Conservation (phyloP, 2,888 invertebrate species). For the Cerceris ruficornis region DNA sequence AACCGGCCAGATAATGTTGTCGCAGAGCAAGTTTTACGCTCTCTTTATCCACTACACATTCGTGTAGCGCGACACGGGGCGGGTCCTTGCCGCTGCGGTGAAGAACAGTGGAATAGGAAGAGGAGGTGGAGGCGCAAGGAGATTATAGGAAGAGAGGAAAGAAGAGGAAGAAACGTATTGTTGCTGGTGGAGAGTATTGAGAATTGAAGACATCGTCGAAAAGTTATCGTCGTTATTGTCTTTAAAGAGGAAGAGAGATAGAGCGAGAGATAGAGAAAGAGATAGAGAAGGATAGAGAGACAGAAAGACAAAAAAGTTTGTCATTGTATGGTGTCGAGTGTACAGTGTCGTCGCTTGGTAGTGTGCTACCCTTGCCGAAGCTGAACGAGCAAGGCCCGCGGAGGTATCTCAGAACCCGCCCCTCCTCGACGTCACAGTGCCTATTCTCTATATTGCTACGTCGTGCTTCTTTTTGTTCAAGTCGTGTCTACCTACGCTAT, state of each 20-base stretch:
- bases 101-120: conserved; percentile 48
- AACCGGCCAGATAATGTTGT: conserved; percentile 75
- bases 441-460: conserved; percentile 65
- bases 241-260: conserved; percentile 1
- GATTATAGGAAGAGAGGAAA: conserved; percentile 23
- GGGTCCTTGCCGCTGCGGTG: conserved; percentile 74
- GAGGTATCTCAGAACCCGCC: conserved; percentile 69
- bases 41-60: conserved; percentile 80
- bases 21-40: conserved; percentile 80
- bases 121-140: conserved; percentile 30
- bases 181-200: conserved; percentile 7
- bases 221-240: conserved; percentile 18
- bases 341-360: conserved; percentile 61
- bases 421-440: conserved; percentile 69
- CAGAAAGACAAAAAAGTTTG: conserved; percentile 19
- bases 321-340: conserved; percentile 57
- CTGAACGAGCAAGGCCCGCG: conserved; percentile 65
- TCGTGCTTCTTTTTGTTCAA: conserved; percentile 63
- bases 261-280: neutral
- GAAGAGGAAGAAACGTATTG: conserved; percentile 30
- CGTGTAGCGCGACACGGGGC: conserved; percentile 79
- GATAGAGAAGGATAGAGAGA: conserved; percentile 4
- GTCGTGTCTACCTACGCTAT: conserved; percentile 57
- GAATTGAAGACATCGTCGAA: conserved; percentile 14
- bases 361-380: conserved; percentile 62